Evolutionary conservation across 1,140 invertebrate genomes (phyloP), one percentile per base, ranked within the genome.

Genomic region (Melitaea cinxia): DNA sequence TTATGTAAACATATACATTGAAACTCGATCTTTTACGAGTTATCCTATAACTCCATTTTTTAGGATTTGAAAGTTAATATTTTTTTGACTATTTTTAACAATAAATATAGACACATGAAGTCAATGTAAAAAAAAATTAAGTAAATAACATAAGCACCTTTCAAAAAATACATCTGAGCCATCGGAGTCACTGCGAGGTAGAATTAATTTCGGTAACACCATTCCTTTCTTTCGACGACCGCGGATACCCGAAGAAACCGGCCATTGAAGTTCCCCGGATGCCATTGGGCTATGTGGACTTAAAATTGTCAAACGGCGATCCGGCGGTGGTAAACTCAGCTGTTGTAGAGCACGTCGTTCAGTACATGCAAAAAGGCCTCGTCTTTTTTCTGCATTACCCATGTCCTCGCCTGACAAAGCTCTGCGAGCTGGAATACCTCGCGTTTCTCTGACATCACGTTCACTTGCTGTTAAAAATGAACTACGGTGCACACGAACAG

Each of bases 161-260:
- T 93, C 93, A 70, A 92, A 92, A 80, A 93, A 93, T 62, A 93
- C 92, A 68, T 93, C 93, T 59, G 92, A 93, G 50, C 83, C 83
- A 70, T 95, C 94, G 60, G 94, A 94, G 78, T 95, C 94, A 73
- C 94, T 94, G 79, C 94, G 92, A 33, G 94, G 94, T 68, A 95
- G 90, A 63, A 95, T 94, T 73, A 96, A 92, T 90, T 94, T 95
- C 53, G 95, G 95, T 75, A 96, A 89, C 28, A 95, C 94, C 83
- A 95, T 93, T 33, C 94, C 94, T 79, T 94, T 95, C 85, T 94
- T 95, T 61, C 94, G 89, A 42, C 94, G 91, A 2, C 93, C 93
- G 54, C 94, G 93, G 57, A 95, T 94, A 72, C 94, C 65, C 92
- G 91, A 75, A 14, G 93, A 87, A 21, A 93, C 91, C 12, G 93